phyloP scores from a whole-genome alignment of 2,888 invertebrate species.

The Cephus pulcher region DNA sequence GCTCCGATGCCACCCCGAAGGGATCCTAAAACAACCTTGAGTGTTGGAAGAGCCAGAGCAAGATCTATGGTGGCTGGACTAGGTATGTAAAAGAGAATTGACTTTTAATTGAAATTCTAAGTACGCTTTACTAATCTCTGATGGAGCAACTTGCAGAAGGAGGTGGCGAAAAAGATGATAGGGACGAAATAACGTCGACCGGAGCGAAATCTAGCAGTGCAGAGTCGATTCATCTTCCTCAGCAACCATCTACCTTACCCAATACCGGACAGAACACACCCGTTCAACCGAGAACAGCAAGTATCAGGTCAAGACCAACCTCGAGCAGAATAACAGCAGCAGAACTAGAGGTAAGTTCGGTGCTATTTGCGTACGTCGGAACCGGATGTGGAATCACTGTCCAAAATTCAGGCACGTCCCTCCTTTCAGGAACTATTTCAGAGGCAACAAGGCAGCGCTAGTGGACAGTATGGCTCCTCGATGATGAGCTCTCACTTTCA shows the following conservation, averaged over 20 bases:
- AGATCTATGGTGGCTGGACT: constrained; percentile 94
- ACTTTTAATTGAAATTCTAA: not conserved
- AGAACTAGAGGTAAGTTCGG: constrained; percentile 76
- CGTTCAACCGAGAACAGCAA: constrained; percentile 86
- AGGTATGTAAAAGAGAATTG: constrained; percentile 67
- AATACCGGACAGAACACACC: constrained; percentile 71
- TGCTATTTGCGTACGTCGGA: not conserved
- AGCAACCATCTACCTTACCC: constrained; percentile 68
- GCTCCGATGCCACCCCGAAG: constrained; percentile 94
- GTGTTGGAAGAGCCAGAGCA: constrained; percentile 91
- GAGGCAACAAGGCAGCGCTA: constrained; percentile 79
- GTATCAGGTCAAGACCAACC: constrained; percentile 88
- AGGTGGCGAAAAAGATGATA: constrained; percentile 81
- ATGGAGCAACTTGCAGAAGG: constrained; percentile 40
- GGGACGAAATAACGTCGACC: constrained; percentile 75
- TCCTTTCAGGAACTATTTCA: constrained; percentile 82
- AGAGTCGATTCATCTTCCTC: constrained; percentile 77
- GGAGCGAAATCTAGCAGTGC: constrained; percentile 83
- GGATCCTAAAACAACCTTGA: constrained; percentile 94
- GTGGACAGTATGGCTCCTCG: constrained; percentile 65
- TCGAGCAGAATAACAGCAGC: constrained; percentile 91
- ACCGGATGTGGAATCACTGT: not conserved
- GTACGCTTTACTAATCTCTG: not conserved
- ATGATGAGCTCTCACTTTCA: constrained; percentile 85
- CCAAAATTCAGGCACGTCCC: constrained; percentile 47